A percentile compares a stretch with the other conserved stretches of the same genome.
These are phyloP conservation scores for Rhagophthalmus giganteus DNA, from an alignment of 2,888 invertebrate species.

Conservation along the genomic window DNA sequence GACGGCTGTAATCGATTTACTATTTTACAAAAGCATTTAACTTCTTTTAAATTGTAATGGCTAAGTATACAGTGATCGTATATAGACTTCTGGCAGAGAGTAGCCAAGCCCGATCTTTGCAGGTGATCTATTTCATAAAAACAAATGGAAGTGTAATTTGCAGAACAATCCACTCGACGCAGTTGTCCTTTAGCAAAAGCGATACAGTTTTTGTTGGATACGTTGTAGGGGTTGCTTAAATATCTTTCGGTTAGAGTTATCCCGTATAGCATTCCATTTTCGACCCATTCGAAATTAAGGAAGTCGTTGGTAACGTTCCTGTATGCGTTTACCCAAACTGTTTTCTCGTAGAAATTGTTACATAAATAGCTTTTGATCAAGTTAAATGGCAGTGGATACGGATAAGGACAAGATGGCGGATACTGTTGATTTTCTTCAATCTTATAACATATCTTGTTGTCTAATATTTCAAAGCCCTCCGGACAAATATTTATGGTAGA, in stretches of 20 bases:
- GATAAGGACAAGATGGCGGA: conserved; percentile 6
- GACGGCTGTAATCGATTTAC: not conserved
- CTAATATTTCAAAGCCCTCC: not conserved
- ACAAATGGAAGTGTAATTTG: conserved; percentile 4
- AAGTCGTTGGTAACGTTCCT: conserved; percentile 1
- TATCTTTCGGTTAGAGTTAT: not conserved
- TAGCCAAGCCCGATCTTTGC: not conserved
- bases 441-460: not conserved
- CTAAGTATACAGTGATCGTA: conserved; percentile 1
- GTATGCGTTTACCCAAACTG: conserved; percentile 16
- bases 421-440: conserved; percentile 2
- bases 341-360: not conserved
- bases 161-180: conserved; percentile 1
- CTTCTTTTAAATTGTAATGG: conserved; percentile 3
- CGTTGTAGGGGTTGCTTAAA: not conserved
- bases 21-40: conserved; percentile 13
- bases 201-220: conserved; percentile 2
- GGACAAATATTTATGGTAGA: conserved; percentile 2
- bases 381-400: not conserved
- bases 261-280: conserved; percentile 10
- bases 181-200: conserved; percentile 1
- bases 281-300: conserved; percentile 11
- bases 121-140: conserved; percentile 7
- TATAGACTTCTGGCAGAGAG: not conserved
- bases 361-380: not conserved